Percentiles rank a stretch among this genome's conserved stretches.
phyloP scores from a whole-genome alignment of 23 tunicate genomes.

The Trididemnum clinides region DNA sequence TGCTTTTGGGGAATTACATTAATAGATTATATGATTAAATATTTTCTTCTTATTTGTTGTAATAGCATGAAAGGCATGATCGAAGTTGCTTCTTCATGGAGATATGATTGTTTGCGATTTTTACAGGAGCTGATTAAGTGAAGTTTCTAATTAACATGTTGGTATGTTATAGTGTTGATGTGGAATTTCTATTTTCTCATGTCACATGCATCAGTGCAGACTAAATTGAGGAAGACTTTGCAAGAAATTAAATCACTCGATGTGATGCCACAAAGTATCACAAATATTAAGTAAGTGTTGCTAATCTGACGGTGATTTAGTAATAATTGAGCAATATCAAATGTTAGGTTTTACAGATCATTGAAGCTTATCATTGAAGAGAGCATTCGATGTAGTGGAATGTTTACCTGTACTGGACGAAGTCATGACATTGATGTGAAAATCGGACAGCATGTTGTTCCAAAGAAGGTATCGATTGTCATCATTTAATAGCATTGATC shows the following conservation, averaged over 20 bases:
- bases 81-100: too few species aligned
- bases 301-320: background rate
- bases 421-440: slow-evolving; percentile 62
- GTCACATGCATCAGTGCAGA: slow-evolving; percentile 47
- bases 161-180: slow-evolving; percentile 38
- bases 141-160: too few species aligned
- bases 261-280: slow-evolving; percentile 65
- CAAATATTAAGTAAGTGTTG: slow-evolving; percentile 44
- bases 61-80: too few species aligned
- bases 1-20: too few species aligned
- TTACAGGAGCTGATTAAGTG: too few species aligned
- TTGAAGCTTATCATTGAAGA: slow-evolving; percentile 53
- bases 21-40: too few species aligned
- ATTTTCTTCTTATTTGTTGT: too few species aligned
- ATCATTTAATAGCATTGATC: too few species aligned
- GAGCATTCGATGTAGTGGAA: slow-evolving; percentile 54
- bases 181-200: slow-evolving; percentile 60
- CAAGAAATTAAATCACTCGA: slow-evolving; percentile 25
- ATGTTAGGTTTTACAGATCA: background rate
- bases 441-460: slow-evolving; percentile 55
- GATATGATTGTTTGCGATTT: too few species aligned
- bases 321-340: background rate
- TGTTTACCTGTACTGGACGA: slow-evolving; percentile 66
- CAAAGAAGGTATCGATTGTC: slow-evolving; percentile 64
- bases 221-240: slow-evolving; percentile 44